These are phyloP conservation scores for Acronicta alni DNA, from an alignment of 2,888 invertebrate genomes.

Conservation along the genomic window DNA sequence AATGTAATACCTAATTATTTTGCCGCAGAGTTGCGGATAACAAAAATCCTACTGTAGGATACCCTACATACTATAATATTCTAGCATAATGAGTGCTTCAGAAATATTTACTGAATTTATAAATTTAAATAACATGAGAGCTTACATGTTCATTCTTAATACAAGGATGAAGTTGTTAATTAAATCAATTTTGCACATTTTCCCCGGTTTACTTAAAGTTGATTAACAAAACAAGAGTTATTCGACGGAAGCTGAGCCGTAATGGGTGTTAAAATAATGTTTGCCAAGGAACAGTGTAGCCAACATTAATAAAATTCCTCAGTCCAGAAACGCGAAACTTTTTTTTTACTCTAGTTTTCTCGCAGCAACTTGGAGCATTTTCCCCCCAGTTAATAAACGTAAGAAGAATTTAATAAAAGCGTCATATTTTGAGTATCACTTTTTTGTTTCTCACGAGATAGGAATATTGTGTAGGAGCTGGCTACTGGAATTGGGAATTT, in stretches of 20 bases:
- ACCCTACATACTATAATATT: too few relatives aligned
- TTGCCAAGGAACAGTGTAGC: conserved; percentile 72
- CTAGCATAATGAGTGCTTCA: too few relatives aligned
- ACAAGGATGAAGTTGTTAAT: not conserved
- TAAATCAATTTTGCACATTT: conserved; percentile 19
- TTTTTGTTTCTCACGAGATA: conserved; percentile 60
- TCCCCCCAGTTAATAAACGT: conserved; percentile 78
- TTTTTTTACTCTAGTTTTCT: conserved; percentile 73
- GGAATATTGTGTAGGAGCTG: conserved; percentile 50
- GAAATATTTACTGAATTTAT: too few relatives aligned
- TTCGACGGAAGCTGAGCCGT: conserved; percentile 55
- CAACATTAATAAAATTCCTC: conserved; percentile 84
- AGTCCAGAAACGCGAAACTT: conserved; percentile 79
- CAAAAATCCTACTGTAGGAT: too few relatives aligned
- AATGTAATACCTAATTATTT: too few relatives aligned
- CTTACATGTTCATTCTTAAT: not conserved
- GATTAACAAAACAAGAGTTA: conserved; percentile 44
- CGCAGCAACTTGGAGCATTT: conserved; percentile 75
- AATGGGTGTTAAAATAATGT: conserved; percentile 72
- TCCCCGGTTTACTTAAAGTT: conserved; percentile 12
- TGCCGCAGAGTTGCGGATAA: too few relatives aligned
- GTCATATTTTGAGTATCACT: conserved; percentile 76
- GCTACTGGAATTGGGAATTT: conserved; percentile 52
- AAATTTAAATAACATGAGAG: too few relatives aligned
- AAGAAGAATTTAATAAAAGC: conserved; percentile 86